phyloP scores from a whole-genome alignment of 2,113 vertebrate species.

The Petroica traversi region DNA sequence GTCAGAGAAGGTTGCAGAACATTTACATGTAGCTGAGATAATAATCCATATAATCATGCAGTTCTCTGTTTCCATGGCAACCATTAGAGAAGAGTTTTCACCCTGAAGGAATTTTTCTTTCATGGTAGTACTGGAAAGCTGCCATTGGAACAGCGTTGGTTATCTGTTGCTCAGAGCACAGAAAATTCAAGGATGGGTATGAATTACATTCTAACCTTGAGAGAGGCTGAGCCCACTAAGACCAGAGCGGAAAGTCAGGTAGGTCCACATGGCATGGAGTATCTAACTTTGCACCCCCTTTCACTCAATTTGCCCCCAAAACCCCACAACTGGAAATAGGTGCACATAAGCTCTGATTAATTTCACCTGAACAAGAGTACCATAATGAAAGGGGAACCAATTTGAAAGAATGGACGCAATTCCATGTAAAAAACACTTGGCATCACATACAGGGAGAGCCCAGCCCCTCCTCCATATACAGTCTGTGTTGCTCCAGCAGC shows the following conservation, averaged over 20 bases:
- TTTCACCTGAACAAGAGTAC: not conserved
- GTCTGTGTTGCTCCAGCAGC: not conserved
- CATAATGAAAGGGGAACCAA: not conserved
- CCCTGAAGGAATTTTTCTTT: constrained; percentile 5
- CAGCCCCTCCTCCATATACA: not conserved
- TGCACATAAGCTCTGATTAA: not conserved
- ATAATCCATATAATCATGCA: not conserved
- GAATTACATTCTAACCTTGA: not conserved
- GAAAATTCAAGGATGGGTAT: not conserved
- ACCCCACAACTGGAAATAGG: not conserved
- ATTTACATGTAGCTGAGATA: not conserved
- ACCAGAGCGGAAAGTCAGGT: not conserved
- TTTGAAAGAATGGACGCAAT: not conserved
- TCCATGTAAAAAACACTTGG: not conserved
- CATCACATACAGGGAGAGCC: accelerated
- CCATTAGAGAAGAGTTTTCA: not conserved
- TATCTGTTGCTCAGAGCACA: not conserved
- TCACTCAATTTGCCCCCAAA: not conserved
- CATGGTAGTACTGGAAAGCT: not conserved
- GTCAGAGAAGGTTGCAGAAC: not conserved
- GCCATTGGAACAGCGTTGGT: not conserved
- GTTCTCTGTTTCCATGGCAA: constrained; percentile 33
- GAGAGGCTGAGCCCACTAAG: not conserved
- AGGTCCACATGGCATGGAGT: not conserved
- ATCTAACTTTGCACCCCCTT: not conserved